A percentile compares a stretch with the other conserved stretches of the same genome.
Evolutionary conservation across 2,113 vertebrate genomes (phyloP).

Genomic region (Cyrtonyx montezumae): DNA sequence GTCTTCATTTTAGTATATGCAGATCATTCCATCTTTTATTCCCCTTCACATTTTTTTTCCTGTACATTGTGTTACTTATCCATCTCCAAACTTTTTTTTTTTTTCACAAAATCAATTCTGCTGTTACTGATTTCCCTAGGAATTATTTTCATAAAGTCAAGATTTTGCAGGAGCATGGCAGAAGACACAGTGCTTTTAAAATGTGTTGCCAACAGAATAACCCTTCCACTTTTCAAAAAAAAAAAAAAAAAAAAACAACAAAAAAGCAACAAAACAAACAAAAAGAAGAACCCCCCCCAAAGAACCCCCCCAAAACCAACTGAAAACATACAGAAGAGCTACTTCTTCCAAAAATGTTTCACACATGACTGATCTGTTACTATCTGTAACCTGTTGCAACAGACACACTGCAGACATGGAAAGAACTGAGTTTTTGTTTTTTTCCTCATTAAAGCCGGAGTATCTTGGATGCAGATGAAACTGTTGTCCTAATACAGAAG

Average conservation of each 20-base stretch:
- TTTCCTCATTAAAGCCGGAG: not conserved
- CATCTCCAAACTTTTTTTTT: not conserved
- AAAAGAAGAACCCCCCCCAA: too few species aligned
- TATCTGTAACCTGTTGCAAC: constrained; percentile 6
- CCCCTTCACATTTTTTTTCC: not conserved
- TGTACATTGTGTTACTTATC: not conserved
- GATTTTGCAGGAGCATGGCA: not conserved
- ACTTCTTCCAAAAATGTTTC: not conserved
- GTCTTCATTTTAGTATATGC: not conserved
- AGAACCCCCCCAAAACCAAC: too few species aligned
- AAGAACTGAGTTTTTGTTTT: fast-evolving
- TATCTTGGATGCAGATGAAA: not conserved
- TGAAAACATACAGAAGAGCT: not conserved
- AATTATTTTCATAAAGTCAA: not conserved
- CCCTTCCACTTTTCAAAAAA: not conserved
- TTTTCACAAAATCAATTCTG: not conserved
- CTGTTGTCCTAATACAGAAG: constrained; percentile 1
- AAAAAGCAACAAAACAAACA: not conserved
- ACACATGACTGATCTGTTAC: not conserved
- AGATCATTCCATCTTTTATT: not conserved
- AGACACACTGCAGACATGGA: not conserved
- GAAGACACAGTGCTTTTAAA: constrained; percentile 16
- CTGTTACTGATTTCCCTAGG: not conserved
- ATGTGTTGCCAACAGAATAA: not conserved
- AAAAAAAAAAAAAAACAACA: not conserved